These are phyloP conservation scores for Onychomys arenicola DNA, from an alignment of 2,797 vertebrate genomes.

Conservation along the genomic window DNA sequence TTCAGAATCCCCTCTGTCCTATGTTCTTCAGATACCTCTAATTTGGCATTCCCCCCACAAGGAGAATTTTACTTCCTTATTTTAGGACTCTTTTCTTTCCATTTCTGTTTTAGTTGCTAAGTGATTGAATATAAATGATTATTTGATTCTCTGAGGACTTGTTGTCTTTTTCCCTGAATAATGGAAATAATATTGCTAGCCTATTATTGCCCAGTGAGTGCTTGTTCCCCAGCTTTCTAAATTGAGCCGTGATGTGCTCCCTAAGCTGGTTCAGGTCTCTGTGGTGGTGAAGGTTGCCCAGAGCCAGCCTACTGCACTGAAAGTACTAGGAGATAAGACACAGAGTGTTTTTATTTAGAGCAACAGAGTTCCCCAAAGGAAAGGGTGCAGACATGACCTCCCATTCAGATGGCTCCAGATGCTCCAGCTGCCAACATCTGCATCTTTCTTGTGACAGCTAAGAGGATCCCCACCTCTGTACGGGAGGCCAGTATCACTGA, in stretches of 20 bases:
- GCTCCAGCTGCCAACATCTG: not conserved
- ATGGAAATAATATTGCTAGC: not conserved
- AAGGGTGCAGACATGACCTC: not conserved
- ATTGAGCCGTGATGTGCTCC: not conserved
- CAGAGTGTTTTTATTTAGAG: not conserved
- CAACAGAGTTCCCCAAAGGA: not conserved
- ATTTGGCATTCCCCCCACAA: not conserved
- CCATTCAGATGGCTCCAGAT: not conserved
- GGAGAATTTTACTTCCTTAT: not conserved
- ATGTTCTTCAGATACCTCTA: not conserved
- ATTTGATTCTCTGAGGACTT: not conserved
- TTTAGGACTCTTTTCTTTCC: not conserved
- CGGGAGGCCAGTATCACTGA: not conserved
- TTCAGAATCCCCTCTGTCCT: not conserved
- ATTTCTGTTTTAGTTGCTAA: conserved; percentile 31
- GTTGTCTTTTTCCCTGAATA: not conserved
- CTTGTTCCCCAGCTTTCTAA: conserved; percentile 22
- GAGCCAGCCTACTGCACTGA: not conserved
- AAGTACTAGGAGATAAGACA: not conserved
- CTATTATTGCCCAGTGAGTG: not conserved
- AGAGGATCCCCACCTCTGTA: not conserved
- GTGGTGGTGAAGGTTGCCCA: not conserved
- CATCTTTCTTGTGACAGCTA: not conserved
- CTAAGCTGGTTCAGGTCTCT: not conserved
- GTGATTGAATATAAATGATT: conserved; percentile 5